Evolutionary conservation across 1,140 invertebrate species (phyloP).

Genomic region (Atopsyche davidsoni): DNA sequence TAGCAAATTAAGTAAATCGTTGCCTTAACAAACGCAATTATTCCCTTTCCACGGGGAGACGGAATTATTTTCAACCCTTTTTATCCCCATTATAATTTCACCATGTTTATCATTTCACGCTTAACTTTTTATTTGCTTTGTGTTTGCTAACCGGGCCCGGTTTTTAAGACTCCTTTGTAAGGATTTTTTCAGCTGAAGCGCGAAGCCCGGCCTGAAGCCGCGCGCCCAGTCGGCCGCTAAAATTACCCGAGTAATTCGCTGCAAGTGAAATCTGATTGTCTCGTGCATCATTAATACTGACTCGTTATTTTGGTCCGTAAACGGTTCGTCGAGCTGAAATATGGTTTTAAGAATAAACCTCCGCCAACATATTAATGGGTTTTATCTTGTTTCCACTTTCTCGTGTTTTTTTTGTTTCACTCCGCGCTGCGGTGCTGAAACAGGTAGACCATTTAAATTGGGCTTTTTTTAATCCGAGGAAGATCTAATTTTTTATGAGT

Average conservation of each 20-base stretch:
- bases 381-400: no score
- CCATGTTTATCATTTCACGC: slow-evolving; percentile 29
- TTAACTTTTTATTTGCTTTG: slow-evolving; percentile 21
- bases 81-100: slow-evolving; percentile 26
- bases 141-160: slow-evolving; percentile 12
- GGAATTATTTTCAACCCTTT: slow-evolving; percentile 23
- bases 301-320: no score
- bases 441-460: no score
- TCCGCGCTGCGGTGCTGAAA: no score
- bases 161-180: not conserved
- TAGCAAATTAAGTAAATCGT: no score
- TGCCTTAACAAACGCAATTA: no score
- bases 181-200: slow-evolving; percentile 10
- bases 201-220: slow-evolving; percentile 4
- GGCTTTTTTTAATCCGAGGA: no score
- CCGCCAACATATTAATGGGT: no score
- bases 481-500: no score
- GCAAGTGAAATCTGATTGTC: slow-evolving; percentile 22
- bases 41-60: not conserved
- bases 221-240: slow-evolving; percentile 6
- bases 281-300: slow-evolving; percentile 22
- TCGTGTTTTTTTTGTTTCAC: no score
- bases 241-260: slow-evolving; percentile 10
- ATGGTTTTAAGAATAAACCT: no score
- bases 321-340: no score